These are phyloP conservation scores for Sceloporus tristichus DNA, from an alignment of 2,113 vertebrate genomes.

Conservation along the genomic window DNA sequence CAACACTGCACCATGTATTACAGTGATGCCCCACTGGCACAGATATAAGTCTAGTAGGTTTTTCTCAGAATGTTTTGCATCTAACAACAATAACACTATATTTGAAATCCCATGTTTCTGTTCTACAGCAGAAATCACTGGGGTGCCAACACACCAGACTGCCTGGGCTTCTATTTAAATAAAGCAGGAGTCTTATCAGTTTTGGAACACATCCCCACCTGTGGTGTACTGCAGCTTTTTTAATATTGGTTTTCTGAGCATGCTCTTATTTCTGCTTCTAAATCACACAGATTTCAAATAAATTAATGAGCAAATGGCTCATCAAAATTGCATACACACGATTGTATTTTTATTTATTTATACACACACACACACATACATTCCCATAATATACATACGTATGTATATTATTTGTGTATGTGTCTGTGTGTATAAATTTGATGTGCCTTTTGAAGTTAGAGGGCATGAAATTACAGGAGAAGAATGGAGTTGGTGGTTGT, in stretches of 20 bases:
- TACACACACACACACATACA: background rate
- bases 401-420: background rate
- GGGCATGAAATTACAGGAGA: background rate
- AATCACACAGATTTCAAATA: background rate
- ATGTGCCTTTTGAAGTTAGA: background rate
- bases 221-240: background rate
- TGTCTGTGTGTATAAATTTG: background rate
- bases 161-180: constrained; percentile 14
- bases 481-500: constrained; percentile 1
- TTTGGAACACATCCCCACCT: background rate
- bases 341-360: background rate
- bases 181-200: background rate
- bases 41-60: background rate
- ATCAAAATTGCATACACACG: background rate
- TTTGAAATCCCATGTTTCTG: background rate
- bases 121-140: too few species aligned
- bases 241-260: constrained; percentile 19
- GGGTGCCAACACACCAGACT: background rate
- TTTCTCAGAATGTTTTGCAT: background rate
- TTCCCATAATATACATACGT: too few species aligned
- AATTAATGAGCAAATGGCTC: background rate
- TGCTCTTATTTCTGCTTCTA: background rate
- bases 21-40: background rate
- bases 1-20: background rate
- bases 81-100: background rate